Evolutionary conservation across 2,113 vertebrate species (phyloP).

Genomic region (Gopherus evgoodei): DNA sequence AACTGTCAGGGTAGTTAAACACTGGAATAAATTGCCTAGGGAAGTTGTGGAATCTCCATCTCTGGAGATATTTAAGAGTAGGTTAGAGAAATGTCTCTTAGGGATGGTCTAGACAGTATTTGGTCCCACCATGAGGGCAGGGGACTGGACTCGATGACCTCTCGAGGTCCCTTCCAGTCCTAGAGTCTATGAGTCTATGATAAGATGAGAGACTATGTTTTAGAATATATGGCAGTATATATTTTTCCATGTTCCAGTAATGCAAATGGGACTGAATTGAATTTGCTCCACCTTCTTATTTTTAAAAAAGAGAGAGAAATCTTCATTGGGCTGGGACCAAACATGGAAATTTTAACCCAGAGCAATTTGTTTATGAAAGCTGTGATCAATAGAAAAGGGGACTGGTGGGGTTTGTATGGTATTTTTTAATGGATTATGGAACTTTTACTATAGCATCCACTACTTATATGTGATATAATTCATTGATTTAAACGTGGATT

Average conservation of each 20-base stretch:
- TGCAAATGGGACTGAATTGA: background rate
- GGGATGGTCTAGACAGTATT: no score
- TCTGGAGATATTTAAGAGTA: no score
- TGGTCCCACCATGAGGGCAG: no score
- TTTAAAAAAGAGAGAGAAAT: background rate
- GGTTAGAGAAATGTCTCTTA: no score
- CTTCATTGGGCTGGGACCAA: background rate
- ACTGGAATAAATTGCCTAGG: no score
- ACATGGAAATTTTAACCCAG: accelerated
- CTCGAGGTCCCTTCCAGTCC: no score
- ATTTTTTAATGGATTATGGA: background rate
- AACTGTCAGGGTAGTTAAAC: no score
- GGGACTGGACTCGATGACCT: no score
- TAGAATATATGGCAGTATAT: background rate
- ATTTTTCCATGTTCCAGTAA: background rate
- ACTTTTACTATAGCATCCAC: background rate
- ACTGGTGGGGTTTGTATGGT: no score
- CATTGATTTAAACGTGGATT: background rate
- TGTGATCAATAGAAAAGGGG: background rate
- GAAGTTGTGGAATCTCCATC: no score
- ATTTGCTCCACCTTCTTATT: background rate
- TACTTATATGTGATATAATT: background rate
- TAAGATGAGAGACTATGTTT: background rate
- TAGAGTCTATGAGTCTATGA: no score
- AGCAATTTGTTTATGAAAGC: background rate